A percentile compares a stretch with the other conserved stretches of the same genome.
phyloP scores from a whole-genome alignment of 2,113 vertebrate species.

The Rhagologus leucostigma region DNA sequence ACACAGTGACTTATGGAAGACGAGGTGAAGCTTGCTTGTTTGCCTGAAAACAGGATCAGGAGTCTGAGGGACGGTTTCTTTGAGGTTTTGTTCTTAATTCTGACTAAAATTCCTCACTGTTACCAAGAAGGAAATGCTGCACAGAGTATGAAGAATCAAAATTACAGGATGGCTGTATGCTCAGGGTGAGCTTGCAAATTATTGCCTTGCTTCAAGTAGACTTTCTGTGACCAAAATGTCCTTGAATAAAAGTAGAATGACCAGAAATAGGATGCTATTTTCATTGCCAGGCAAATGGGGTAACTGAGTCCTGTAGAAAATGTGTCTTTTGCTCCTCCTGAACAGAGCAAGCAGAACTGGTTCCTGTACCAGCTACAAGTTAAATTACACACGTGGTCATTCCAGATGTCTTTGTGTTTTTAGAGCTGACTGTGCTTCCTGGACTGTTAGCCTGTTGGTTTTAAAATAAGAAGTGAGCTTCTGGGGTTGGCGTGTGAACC shows the following conservation, averaged over 20 bases:
- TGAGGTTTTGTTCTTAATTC: neutral
- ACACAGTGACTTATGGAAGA: neutral
- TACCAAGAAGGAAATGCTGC: neutral
- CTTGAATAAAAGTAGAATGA: neutral
- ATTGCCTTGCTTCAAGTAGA: neutral
- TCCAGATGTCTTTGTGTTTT: slow-evolving; percentile 32
- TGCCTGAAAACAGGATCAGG: neutral
- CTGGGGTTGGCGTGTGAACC: neutral
- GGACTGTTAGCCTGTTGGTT: neutral
- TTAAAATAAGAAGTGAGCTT: slow-evolving; percentile 24
- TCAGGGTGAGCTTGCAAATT: neutral
- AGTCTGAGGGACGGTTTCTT: neutral
- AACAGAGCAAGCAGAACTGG: neutral
- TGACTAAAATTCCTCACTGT: neutral
- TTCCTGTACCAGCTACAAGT: neutral
- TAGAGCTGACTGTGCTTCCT: slow-evolving; percentile 7
- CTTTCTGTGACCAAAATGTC: neutral
- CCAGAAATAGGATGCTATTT: neutral
- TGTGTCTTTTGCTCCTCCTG: neutral
- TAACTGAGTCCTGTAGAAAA: neutral
- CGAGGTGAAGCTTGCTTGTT: neutral
- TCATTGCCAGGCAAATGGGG: neutral
- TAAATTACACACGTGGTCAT: slow-evolving; percentile 14
- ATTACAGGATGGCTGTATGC: neutral
- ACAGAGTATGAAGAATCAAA: neutral